Base-by-base conservation (phyloP, 2,888 invertebrate genomes). In the Eupithecia tripunctaria region DNA sequence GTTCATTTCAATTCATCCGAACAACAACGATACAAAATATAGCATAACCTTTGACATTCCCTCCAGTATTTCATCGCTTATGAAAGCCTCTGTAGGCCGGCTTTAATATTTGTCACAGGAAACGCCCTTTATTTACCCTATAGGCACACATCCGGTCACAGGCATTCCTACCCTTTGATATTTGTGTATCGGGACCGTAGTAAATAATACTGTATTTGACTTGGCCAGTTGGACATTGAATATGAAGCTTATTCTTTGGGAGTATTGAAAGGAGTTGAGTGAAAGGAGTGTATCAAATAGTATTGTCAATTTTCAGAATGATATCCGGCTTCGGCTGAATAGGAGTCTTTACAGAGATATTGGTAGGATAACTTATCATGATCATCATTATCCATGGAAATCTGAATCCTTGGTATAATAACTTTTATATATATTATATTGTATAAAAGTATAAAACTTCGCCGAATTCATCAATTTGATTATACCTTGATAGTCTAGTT, bases 101-200 rank as follows among this genome's bases (percentile, higher is more conserved):
- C 82, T 85, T 84, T 85, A 87, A 88, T 91, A 89, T 91, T 91
- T 89, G 90, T 89, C 88, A 85, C 87, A 86, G 90, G 89, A 91
- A 89, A 87, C 86, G 81, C 82, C 84, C 86, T 87, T 88, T 91
- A 90, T 91, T 91, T 90, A 88, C 89, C 85, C 87, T 82, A 87
- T 86, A 85, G 85, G 86, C 85, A 83, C 79, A 86, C 84, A 87
- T 88, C 89, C 91, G 90, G 88, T 84, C 85, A 84, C 81, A 84
- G 89, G 86, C 84, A 85, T 81, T 88, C 86, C 82, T 78, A 78
- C 82, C 86, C 87, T 86, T 86, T 87, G 84, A 87, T 89, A 88
- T 89, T 88, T 86, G 84, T 85, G 83, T 85, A 83, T 86, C 81
- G 82, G 78, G 80, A 80, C 84, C 81, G 82, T 85, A 82, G 87